Evolutionary conservation across 2,888 invertebrate genomes (phyloP).

Genomic region (Cancer borealis): DNA sequence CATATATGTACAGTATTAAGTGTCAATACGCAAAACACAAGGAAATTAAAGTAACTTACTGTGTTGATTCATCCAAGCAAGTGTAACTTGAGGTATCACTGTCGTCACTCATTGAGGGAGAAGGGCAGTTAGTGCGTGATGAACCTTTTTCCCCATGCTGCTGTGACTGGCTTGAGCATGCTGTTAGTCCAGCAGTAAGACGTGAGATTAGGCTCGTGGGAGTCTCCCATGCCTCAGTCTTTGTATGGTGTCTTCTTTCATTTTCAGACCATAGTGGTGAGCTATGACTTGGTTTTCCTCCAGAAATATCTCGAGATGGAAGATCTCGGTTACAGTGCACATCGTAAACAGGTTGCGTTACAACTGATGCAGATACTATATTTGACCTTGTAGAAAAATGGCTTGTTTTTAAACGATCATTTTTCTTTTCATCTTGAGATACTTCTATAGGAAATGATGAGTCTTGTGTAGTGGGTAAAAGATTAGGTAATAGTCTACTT

Average conservation of each 20-base stretch:
- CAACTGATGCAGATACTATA: slow-evolving; percentile 7
- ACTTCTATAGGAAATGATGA: background rate
- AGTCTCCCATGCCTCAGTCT: slow-evolving; percentile 60
- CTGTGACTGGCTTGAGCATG: slow-evolving; percentile 44
- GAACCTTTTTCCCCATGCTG: slow-evolving; percentile 36
- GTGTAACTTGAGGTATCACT: slow-evolving; percentile 62
- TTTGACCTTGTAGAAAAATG: slow-evolving; percentile 40
- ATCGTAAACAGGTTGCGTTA: background rate
- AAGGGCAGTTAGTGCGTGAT: slow-evolving; percentile 49
- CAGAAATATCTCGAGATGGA: background rate
- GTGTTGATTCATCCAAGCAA: slow-evolving; percentile 51
- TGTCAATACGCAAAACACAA: no score
- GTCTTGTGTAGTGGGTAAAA: slow-evolving; percentile 40
- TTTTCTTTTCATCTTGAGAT: slow-evolving; percentile 28
- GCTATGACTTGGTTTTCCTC: slow-evolving; percentile 5
- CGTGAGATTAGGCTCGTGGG: slow-evolving; percentile 69
- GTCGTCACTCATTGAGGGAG: slow-evolving; percentile 65
- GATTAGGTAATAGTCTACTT: slow-evolving; percentile 42
- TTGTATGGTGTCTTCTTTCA: background rate
- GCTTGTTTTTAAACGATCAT: background rate
- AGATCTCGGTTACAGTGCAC: background rate
- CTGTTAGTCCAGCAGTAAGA: slow-evolving; percentile 65
- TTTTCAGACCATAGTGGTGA: slow-evolving; percentile 45
- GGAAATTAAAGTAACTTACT: slow-evolving; percentile 51
- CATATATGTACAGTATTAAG: no score